Conservation (phyloP, 2,797 vertebrate species). For the Amazona finschi region DNA sequence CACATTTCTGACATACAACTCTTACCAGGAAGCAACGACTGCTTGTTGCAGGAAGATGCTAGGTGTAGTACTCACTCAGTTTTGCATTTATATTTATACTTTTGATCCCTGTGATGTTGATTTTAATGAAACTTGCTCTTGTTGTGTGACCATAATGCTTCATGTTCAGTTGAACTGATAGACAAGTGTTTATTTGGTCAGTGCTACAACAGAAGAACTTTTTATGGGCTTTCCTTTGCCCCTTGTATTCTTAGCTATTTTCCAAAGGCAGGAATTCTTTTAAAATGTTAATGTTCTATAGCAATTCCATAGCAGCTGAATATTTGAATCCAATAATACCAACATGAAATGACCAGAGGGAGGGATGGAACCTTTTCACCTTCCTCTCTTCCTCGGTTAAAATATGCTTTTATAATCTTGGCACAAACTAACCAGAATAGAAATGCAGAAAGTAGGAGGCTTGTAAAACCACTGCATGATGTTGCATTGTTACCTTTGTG, state of each 20-base stretch:
- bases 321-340: not conserved
- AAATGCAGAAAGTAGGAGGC: not conserved
- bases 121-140: not conserved
- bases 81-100: not conserved
- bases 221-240: not conserved
- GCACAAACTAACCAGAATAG: not conserved
- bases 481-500: not conserved
- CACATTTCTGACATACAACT: not conserved
- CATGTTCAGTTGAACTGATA: not conserved
- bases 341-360: not conserved
- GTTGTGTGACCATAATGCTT: not conserved
- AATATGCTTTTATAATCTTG: not conserved
- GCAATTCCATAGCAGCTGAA: not conserved
- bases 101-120: not conserved
- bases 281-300: not conserved
- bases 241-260: not conserved
- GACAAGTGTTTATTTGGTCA: not conserved
- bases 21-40: not conserved
- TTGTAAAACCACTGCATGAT: not conserved
- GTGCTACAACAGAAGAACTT: not conserved
- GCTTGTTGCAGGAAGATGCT: not conserved
- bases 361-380: not conserved
- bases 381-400: not conserved
- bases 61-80: not conserved
- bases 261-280: not conserved